Base-by-base conservation (phyloP, 2,888 invertebrate genomes). In the Macrophya alboannulata region DNA sequence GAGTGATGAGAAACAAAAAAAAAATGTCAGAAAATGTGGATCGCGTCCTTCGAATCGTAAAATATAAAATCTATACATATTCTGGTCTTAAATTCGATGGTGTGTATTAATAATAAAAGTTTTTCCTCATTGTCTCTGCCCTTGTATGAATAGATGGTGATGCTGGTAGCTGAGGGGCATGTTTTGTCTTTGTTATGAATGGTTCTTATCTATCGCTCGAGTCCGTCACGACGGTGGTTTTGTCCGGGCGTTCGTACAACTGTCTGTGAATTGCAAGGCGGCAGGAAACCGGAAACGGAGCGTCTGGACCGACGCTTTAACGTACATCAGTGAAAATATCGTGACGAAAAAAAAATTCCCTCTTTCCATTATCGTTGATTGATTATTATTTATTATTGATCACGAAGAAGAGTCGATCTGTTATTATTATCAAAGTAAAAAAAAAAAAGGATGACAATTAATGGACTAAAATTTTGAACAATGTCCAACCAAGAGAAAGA, bases 221-320 rank as follows among this genome's bases (percentile, higher is more conserved):
- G 91, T 92, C 92, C 91, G 88, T 91, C 91, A 91, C 88, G 89
- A 87, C 86, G 77, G 65, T 43, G 72, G 88, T 89, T 88, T 89
- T 89, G 88, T 88, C 87, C 87, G 71, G 86, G 85, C 82, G 87
- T 88, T 89, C 89, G 88, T 88, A 87, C 88, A 89, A 90, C 91
- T 92, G 92, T 91, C 91, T 90, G 91, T 89, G 90, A 91, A 92
- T 93, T 92, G 92, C 92, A 91, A 92, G 92, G 91, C 91, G 90
- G 92, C 92, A 92, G 93, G 92, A 93, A 92, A 91, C 91, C 91
- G 91, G 91, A 91, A 89, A 91, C 87, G 87, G 77, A 92, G 86
- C 91, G 92, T 92, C 92, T 92, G 92, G 92, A 91, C 92, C 90
- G 87, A 71, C 71, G 83, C 31, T 65, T 83, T 51, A 68, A 48